phyloP scores from a whole-genome alignment of 2,113 vertebrate genomes.

The Reinhardtius hippoglossoides region DNA sequence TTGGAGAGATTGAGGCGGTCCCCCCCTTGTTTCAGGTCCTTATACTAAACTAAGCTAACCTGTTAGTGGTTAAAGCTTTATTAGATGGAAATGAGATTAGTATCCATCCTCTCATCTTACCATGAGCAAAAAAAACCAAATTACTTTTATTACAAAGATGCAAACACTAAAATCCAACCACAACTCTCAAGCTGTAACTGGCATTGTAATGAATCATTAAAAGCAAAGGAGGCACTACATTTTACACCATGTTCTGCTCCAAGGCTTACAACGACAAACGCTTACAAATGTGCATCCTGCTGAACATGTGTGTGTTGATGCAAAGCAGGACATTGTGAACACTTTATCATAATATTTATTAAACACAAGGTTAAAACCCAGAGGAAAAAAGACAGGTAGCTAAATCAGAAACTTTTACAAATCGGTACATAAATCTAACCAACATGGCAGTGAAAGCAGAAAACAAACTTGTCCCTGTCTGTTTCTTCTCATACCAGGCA shows the following conservation, averaged over 20 bases:
- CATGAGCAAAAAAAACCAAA: too few relatives aligned
- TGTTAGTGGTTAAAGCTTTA: too few relatives aligned
- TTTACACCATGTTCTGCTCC: too few relatives aligned
- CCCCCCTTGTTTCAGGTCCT: neutral
- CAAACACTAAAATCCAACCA: too few relatives aligned
- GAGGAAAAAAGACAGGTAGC: neutral
- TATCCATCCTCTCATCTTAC: too few relatives aligned
- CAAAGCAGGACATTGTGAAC: neutral
- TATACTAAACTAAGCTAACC: neutral
- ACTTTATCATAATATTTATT: neutral
- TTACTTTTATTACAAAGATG: too few relatives aligned
- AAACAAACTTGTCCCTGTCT: conserved; percentile 27
- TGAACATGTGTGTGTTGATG: neutral
- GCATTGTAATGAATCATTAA: too few relatives aligned
- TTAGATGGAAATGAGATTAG: too few relatives aligned
- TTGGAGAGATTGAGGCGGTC: neutral
- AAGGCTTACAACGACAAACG: too few relatives aligned
- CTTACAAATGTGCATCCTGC: too few relatives aligned
- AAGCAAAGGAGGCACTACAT: too few relatives aligned
- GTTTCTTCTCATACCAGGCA: conserved; percentile 45
- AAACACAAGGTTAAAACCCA: neutral
- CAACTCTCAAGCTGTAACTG: too few relatives aligned
- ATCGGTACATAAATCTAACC: neutral
- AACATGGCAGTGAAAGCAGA: neutral
- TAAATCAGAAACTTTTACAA: neutral